Base-by-base conservation (phyloP, 2,113 vertebrate genomes). In the Chaenocephalus aceratus region DNA sequence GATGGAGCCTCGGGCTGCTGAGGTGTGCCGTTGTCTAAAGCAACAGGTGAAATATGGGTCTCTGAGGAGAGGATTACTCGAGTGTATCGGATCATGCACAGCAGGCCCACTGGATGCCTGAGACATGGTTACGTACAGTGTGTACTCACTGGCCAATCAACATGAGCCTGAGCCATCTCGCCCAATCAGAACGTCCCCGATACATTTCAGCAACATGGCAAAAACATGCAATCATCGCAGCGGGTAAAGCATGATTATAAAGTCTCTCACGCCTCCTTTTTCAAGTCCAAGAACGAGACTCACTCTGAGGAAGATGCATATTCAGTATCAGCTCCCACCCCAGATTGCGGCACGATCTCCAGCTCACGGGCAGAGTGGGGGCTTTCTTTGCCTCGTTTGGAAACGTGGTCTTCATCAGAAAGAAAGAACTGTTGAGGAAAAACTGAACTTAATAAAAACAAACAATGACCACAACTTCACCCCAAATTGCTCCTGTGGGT, bases 351-450 rank as follows among this genome's bases (percentile, higher is more conserved):
- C 0, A 92, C 75, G 11, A 91, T 77, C 4, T 80, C 61, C 14
- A 88, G 77, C 8, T 80, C 67, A 6, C 90, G 86, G 23, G 81
- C 16, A 0, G 79, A 69, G 53, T 23, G 62, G 0, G 80, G 77
- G 52, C 84, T 86, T 30, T 88, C 91, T 72, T 54, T 75, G 57
- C 34, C 66, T 4, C n/a, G 13, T 48, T 49, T 73, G 54, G 84
- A 26, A 3, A 49, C 36, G 0, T 83, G 74, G 54, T 96, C 95
- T 3, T 95, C 95, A 46, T 94, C 94, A 0, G 92, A 95, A 57
- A 96, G 52, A 21, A 95, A 95, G 70, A 96, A 95, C 95, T 96
- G 75, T 3, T 45, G 34, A 58, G 67, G 48, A 13, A 5, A 75
- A 7, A 57, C 8, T 51, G 13, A 73, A 61, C 1, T 23, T 26